Evolutionary conservation across 2,113 vertebrate genomes (phyloP), one percentile per base, ranked within the genome.

Genomic region (Gracilinanus agilis): DNA sequence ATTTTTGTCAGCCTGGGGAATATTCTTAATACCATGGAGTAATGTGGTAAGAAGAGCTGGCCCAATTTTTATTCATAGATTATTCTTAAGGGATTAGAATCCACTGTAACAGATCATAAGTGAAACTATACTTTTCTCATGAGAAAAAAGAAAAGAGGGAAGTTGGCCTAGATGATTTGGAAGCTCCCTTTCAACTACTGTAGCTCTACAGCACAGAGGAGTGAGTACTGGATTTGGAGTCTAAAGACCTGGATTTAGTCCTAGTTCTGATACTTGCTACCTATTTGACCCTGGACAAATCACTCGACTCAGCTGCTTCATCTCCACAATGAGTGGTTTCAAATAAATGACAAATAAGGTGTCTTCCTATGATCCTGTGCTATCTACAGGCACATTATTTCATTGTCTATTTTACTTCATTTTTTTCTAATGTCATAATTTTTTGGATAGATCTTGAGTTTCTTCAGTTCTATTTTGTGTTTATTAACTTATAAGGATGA

Each of bases 51-150:
- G 19, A 91, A 96, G 92, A 24, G 29, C 27, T 92, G 88, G 90
- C 25, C 12, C 91, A 54, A 89, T 83, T 3, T 23, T 95, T 75
- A 93, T 40, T 83, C 6, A 89, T 96, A 93, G 94, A 90, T 95
- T 2, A 95, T 94, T 4, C 55, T 49, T 27, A 89, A 53, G 55
- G 1, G 91, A 40, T 34, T 94, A 40, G 8, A 83, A 44, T 96
- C 56, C 0, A 95, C 8, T 91, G 0, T 0, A 90, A 53, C 54
- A 23, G 53, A 44, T 89, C 16, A n/a, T 83, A 23, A 83, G 19
- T 40, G n/a, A 40, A 83, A n/a, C n/a, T 83, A 83, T 19, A 23
- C n/a, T 40, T 83, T 40, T 40, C 19, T 83, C n/a, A 40, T 40
- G 19, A 40, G n/a, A 83, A 40, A 83, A 75, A n/a, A n/a, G n/a